phyloP scores from a whole-genome alignment of 2,888 invertebrate genomes.

The Eupithecia vulgata region DNA sequence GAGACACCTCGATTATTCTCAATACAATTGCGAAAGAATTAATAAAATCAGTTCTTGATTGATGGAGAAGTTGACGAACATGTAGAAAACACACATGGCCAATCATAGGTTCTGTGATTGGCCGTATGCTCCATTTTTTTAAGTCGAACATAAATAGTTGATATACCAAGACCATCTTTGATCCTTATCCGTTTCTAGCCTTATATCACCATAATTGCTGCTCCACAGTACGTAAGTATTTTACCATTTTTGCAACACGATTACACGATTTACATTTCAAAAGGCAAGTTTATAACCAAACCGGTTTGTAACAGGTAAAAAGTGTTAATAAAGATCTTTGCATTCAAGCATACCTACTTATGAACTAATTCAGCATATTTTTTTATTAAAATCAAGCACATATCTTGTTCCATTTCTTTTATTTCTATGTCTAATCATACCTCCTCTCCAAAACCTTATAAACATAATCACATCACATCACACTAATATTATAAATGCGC shows the following conservation, averaged over 20 bases:
- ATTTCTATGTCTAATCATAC: not conserved
- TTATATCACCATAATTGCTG: not conserved
- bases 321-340: not conserved
- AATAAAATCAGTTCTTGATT: too few relatives aligned
- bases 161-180: not conserved
- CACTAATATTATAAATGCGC: not conserved
- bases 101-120: too few relatives aligned
- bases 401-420: not conserved
- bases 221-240: not conserved
- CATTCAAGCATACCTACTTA: not conserved
- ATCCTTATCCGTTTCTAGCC: not conserved
- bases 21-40: too few relatives aligned
- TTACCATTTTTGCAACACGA: not conserved
- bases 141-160: too few relatives aligned
- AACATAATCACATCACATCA: not conserved
- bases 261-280: not conserved
- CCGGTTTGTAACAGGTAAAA: constrained; percentile 5
- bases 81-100: too few relatives aligned
- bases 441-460: not conserved
- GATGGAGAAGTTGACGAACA: too few relatives aligned
- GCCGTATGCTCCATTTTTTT: too few relatives aligned
- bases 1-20: too few relatives aligned
- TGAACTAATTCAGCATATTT: not conserved
- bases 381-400: not conserved
- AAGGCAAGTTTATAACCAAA: not conserved